A percentile compares a stretch with the other conserved stretches of the same genome.
phyloP scores from a whole-genome alignment of 1,140 invertebrate species.

The Aleiodes sp. region DNA sequence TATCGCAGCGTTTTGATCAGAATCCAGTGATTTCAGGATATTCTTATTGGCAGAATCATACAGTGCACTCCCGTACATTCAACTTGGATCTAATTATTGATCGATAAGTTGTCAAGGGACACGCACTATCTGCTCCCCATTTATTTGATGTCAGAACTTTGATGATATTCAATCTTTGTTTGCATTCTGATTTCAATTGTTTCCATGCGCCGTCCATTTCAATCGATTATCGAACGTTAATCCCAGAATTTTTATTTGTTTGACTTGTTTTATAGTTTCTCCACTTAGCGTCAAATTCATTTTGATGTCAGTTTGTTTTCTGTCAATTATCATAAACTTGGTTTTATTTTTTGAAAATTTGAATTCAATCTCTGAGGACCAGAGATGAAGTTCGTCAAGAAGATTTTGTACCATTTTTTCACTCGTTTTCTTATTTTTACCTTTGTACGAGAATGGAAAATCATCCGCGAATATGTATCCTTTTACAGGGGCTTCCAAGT shows the following conservation, averaged over 20 bases:
- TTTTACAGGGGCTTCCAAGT: neutral
- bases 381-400: neutral
- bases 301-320: neutral
- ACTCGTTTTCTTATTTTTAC: neutral
- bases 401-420: neutral
- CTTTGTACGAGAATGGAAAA: neutral
- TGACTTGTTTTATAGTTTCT: neutral
- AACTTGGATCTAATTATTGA: constrained; percentile 31
- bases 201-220: constrained; percentile 31
- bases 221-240: constrained; percentile 34
- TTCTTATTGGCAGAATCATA: constrained; percentile 25
- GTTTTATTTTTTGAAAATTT: constrained; percentile 17
- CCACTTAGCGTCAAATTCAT: neutral
- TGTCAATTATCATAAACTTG: neutral
- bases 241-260: constrained; percentile 37
- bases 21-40: constrained; percentile 21
- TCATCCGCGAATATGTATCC: constrained; percentile 9
- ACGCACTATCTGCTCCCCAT: constrained; percentile 21
- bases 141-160: constrained; percentile 33
- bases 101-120: constrained; percentile 22
- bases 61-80: constrained; percentile 13
- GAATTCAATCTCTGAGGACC: neutral
- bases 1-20: constrained; percentile 21
- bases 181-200: constrained; percentile 10
- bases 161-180: constrained; percentile 11